phyloP scores from a whole-genome alignment of 1,140 invertebrate species.

The Euwallacea similis region DNA sequence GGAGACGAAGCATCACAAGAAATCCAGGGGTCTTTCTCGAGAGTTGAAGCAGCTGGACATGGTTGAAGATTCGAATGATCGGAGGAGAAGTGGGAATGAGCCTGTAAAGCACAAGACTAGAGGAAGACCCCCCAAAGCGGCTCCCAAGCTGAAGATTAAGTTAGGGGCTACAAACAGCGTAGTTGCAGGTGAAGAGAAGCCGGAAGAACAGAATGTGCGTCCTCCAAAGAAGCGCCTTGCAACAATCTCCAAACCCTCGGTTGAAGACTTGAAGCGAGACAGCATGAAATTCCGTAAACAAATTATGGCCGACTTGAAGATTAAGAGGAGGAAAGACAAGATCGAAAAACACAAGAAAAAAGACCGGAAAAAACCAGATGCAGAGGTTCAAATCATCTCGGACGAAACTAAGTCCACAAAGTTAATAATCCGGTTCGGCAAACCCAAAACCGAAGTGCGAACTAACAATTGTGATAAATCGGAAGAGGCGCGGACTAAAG shows the following conservation, averaged over 20 bases:
- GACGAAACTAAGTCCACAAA: slow-evolving; percentile 66
- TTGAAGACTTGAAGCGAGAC: slow-evolving; percentile 77
- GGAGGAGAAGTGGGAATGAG: slow-evolving; percentile 54
- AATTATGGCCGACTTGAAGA: slow-evolving; percentile 75
- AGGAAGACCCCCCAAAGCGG: slow-evolving; percentile 56
- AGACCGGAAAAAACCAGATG: slow-evolving; percentile 62
- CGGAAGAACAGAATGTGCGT: slow-evolving; percentile 60
- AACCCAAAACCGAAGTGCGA: slow-evolving; percentile 42
- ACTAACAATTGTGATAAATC: slow-evolving; percentile 20
- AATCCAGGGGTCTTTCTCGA: slow-evolving; percentile 57
- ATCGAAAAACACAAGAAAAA: slow-evolving; percentile 68
- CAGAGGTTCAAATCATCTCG: slow-evolving; percentile 62
- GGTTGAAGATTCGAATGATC: slow-evolving; percentile 52
- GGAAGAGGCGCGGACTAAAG: slow-evolving; percentile 35
- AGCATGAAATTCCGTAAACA: slow-evolving; percentile 85
- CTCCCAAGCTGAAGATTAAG: slow-evolving; percentile 84
- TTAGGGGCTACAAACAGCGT: slow-evolving; percentile 69
- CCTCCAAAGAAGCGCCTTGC: slow-evolving; percentile 52
- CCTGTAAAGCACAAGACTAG: slow-evolving; percentile 58
- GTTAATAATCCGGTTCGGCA: slow-evolving; percentile 67
- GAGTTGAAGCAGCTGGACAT: slow-evolving; percentile 61
- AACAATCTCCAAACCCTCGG: slow-evolving; percentile 56
- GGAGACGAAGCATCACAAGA: slow-evolving; percentile 71
- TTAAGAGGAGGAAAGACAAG: slow-evolving; percentile 65
- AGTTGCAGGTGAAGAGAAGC: slow-evolving; percentile 47